Base-by-base conservation (phyloP, 1,140 invertebrate species). In the Holotrichia oblita region DNA sequence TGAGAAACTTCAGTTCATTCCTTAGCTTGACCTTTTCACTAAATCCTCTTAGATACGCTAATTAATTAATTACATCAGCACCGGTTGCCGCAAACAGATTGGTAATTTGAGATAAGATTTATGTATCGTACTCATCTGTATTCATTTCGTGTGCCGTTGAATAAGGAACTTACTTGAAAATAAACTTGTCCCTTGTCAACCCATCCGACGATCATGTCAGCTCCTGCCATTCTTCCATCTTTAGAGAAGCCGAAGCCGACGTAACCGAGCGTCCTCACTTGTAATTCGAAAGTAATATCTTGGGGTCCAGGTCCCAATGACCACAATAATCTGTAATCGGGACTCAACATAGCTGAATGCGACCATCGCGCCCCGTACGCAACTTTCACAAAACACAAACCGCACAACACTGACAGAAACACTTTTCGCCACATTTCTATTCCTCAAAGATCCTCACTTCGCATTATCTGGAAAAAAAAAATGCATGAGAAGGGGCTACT, bases 171-270 rank as follows among this genome's bases (percentile, higher is more conserved):
- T 85, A 92, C 91, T 89, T 92, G 91, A 83, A 92, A 91, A 89
- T 92, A 91, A 81, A 91, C 90, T 86, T 92, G 91, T 86, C 91
- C 91, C 81, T 91, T 90, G 87, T 92, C 90, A 77, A 92, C 90
- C 93, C 93, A 94, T 55, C 93, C 93, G 83, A 93, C 90, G 81
- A 93, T 91, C 85, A 94, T 91, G 88, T 94, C 93, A 76, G 92
- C 89, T 55, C 91, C 91, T 76, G 89, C 89, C 88, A 92, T 89
- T 81, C 91, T 90, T 74, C 93, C 93, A 85, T 93, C 92, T 78
- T 90, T 91, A 81, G 93, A 95, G 84, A 95, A 93, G 74, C 94
- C 94, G 82, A 96, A 92, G 20, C 93, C 94, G 78, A 96, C 91
- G 86, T 94, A 96, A 80, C 95, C 95, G 81, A 90, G 89, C 61